phyloP scores from a whole-genome alignment of 2,797 vertebrate species.

The Streptopelia turtur region DNA sequence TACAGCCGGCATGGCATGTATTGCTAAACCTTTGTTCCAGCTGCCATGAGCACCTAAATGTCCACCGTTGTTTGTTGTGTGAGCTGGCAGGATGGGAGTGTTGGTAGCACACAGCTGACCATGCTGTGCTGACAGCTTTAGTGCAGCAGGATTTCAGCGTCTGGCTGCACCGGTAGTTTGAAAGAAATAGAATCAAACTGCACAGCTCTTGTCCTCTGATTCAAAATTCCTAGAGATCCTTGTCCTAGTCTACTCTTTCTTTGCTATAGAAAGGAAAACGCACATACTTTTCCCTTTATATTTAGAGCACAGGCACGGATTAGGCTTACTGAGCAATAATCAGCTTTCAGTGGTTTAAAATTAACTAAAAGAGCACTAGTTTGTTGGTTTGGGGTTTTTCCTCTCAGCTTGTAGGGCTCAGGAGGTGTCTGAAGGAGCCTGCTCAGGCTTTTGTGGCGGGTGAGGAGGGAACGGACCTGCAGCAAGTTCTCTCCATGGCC shows the following conservation, averaged over 20 bases:
- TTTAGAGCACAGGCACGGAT: background rate
- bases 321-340: conserved; percentile 25
- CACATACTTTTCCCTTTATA: background rate
- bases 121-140: background rate
- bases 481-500: background rate
- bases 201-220: background rate
- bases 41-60: background rate
- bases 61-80: background rate
- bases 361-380: background rate
- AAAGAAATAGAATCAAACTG: background rate
- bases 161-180: background rate
- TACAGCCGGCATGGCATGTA: background rate
- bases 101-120: background rate
- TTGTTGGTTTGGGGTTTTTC: background rate
- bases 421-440: background rate
- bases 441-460: background rate
- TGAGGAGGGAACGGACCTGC: background rate
- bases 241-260: background rate
- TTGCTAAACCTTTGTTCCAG: background rate
- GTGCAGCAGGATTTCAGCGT: background rate
- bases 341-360: conserved; percentile 31
- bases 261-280: background rate
- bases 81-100: background rate
- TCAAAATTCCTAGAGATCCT: background rate
- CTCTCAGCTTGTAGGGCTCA: background rate